Evolutionary conservation across 2,888 invertebrate genomes (phyloP).

Genomic region (Drosophila anomalipes): DNA sequence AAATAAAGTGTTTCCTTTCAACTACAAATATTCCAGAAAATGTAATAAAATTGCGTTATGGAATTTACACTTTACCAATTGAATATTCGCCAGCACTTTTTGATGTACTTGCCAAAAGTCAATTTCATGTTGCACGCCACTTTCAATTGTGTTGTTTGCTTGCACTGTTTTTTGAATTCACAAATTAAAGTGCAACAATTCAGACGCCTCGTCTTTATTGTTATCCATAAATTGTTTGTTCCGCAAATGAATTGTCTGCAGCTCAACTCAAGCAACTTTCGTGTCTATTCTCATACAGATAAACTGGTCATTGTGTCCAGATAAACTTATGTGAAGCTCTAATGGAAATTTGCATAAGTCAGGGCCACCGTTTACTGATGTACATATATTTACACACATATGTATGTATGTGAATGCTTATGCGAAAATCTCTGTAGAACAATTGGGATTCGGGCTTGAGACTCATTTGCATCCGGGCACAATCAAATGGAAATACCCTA

Average conservation of each 20-base stretch:
- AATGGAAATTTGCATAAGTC: conserved; percentile 57
- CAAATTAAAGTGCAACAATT: conserved; percentile 38
- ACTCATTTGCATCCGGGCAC: conserved; percentile 42
- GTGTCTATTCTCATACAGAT: conserved; percentile 43
- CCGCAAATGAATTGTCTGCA: conserved; percentile 46
- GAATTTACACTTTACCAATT: not conserved
- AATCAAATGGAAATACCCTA: conserved; percentile 30
- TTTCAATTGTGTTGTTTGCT: conserved; percentile 21
- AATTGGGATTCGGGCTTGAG: conserved; percentile 17
- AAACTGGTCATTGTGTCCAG: conserved; percentile 41
- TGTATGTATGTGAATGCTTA: not conserved
- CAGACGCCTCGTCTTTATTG: conserved; percentile 22
- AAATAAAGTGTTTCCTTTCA: not conserved
- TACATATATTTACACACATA: not conserved
- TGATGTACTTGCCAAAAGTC: not conserved
- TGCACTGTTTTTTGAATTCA: conserved; percentile 4
- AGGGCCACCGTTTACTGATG: conserved; percentile 17
- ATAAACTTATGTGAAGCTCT: conserved; percentile 21
- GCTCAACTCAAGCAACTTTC: conserved; percentile 7
- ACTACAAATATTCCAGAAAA: not conserved
- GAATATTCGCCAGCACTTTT: not conserved
- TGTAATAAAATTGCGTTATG: not conserved
- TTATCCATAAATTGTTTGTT: conserved; percentile 35
- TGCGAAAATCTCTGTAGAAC: conserved; percentile 26
- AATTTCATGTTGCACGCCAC: conserved; percentile 5